Evolutionary conservation across 2,113 vertebrate genomes (phyloP), one percentile per base, ranked within the genome.

Genomic region (Eubucco bourcierii): DNA sequence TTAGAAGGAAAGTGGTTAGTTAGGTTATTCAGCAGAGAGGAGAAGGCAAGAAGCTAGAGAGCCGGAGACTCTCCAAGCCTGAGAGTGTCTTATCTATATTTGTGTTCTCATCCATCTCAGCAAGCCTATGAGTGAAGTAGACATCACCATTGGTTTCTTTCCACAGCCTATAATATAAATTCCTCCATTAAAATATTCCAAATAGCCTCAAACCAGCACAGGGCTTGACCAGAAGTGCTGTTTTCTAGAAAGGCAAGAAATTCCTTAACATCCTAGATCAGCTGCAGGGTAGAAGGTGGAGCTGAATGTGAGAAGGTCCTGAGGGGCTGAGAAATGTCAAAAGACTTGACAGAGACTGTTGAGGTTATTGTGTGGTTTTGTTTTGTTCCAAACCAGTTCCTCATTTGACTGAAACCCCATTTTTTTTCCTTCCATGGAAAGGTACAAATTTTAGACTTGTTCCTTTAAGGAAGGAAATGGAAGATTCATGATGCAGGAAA

Each of bases 271-370:
- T 23, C 87, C 37, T 52, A 73, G 46, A 60, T 34, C 34, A 4
- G 2, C 31, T 13, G 37, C 47, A 72, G 10, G 21, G 6, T 14
- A 65, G 46, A 37, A 25, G 27, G 17, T 85, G 28, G 52, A 79
- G 11, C 6, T 79, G 23, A 66, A 61, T 1, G 7, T 0, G 0
- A 63, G 52, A 88, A 85, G 9, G 29, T 29, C 41, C 15, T 11
- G 39, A 71, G n/a, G 10, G 37, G n/a, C 25, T 77, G 29, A 70
- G 25, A 95, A 87, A 81, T 37, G 8, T 31, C 33, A 21, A 15
- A 60, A 27, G 29, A 53, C 9, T 74, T 15, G 17, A 20, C n/a
- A 46, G 41, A 68, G 7, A 15, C 8, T 77, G 18, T 7, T 56
- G 14, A n/a, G 28, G 66, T 39, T 46, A 50, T 24, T 52, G 19